phyloP scores from a whole-genome alignment of 2,888 invertebrate species.

The Sturmia bella region DNA sequence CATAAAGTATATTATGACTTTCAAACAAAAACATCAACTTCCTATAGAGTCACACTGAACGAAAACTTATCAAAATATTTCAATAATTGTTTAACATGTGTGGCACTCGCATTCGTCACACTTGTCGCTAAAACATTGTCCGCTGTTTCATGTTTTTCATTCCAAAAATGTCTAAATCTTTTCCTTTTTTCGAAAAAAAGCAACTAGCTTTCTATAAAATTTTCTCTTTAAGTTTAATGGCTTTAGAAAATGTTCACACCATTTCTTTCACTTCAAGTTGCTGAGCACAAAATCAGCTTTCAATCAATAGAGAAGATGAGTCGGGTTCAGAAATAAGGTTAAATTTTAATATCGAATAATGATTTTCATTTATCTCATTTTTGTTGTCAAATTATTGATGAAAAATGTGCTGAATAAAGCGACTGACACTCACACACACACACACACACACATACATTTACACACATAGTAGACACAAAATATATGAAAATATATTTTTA shows the following conservation, averaged over 20 bases:
- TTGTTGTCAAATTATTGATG: conserved; percentile 57
- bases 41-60: too few relatives aligned
- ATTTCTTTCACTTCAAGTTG: conserved; percentile 18
- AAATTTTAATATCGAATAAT: conserved; percentile 55
- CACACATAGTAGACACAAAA: neutral
- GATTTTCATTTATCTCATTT: conserved; percentile 41
- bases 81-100: too few relatives aligned
- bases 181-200: too few relatives aligned
- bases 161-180: too few relatives aligned
- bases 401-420: conserved; percentile 46
- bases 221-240: neutral
- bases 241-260: conserved; percentile 28
- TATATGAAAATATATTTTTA: conserved; percentile 40
- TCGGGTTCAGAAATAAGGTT: conserved; percentile 42
- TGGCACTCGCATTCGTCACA: too few relatives aligned
- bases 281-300: too few relatives aligned
- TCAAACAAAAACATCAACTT: too few relatives aligned
- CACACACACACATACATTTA: too few relatives aligned
- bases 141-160: too few relatives aligned
- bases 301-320: conserved; percentile 20
- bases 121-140: too few relatives aligned
- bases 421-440: neutral
- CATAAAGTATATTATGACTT: too few relatives aligned
- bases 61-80: too few relatives aligned
- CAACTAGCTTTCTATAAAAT: neutral